These are phyloP conservation scores for Cheilosia urbana DNA, from an alignment of 2,888 invertebrate genomes.

Conservation along the genomic window DNA sequence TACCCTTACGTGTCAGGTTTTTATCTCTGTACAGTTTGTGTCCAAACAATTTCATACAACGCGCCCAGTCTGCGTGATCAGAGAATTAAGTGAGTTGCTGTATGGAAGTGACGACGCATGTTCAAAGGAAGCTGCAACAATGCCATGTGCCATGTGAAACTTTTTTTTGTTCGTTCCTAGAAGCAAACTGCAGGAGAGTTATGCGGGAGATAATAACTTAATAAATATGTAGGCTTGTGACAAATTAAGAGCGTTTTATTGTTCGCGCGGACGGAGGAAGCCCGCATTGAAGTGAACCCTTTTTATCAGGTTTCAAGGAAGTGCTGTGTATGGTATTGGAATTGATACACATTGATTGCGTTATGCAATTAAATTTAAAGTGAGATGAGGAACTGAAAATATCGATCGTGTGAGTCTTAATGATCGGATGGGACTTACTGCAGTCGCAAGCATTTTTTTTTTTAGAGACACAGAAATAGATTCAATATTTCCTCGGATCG, in stretches of 20 bases:
- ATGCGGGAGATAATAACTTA: slow-evolving; percentile 75
- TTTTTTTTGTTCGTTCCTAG: slow-evolving; percentile 20
- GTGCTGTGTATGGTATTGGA: slow-evolving; percentile 3
- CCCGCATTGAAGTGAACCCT: slow-evolving; percentile 68
- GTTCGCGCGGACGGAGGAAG: slow-evolving; percentile 28
- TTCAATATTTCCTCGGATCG: too few species aligned
- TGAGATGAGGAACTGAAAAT: background rate
- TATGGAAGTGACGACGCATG: slow-evolving; percentile 52
- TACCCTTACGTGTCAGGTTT: slow-evolving; percentile 68
- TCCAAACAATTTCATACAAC: slow-evolving; percentile 59
- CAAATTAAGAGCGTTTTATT: slow-evolving; percentile 74
- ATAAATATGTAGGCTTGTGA: slow-evolving; percentile 63
- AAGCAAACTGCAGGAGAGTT: slow-evolving; percentile 44
- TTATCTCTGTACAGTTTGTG: slow-evolving; percentile 50
- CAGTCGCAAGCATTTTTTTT: background rate
- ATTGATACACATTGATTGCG: slow-evolving; percentile 36
- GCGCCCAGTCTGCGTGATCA: slow-evolving; percentile 76
- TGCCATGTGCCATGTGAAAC: slow-evolving; percentile 65
- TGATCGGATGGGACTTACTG: background rate
- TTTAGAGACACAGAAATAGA: too few species aligned
- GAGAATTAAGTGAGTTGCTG: slow-evolving; percentile 58
- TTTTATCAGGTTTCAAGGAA: slow-evolving; percentile 71
- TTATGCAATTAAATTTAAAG: slow-evolving; percentile 25
- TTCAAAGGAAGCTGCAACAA: slow-evolving; percentile 71
- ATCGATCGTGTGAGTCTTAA: background rate